Evolutionary conservation across 2,113 vertebrate species (phyloP).

Genomic region (Oryzias celebensis): DNA sequence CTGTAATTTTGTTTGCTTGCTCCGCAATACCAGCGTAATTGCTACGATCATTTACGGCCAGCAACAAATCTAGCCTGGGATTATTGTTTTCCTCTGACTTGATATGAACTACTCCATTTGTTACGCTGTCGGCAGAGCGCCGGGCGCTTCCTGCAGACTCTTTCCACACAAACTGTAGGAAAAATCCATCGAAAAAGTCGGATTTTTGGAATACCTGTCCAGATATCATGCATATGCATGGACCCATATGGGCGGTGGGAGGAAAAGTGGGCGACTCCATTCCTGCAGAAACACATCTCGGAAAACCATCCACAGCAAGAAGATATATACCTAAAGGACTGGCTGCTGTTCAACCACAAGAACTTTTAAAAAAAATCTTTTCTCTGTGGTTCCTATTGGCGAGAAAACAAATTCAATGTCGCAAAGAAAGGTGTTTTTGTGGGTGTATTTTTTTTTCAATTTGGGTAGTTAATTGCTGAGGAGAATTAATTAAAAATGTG

Average conservation of each 20-base stretch:
- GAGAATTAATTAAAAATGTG: conserved; percentile 63
- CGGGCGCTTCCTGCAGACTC: conserved; percentile 11
- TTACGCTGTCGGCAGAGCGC: conserved; percentile 15
- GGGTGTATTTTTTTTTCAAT: conserved; percentile 51
- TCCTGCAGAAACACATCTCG: conserved; percentile 51
- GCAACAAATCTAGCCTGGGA: conserved; percentile 37
- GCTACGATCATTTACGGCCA: conserved; percentile 46
- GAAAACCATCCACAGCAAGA: conserved; percentile 31
- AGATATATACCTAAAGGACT: conserved; percentile 16
- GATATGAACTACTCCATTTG: conserved; percentile 54
- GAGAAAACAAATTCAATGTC: conserved; percentile 53
- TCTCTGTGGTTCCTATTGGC: conserved; percentile 46
- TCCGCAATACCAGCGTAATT: conserved; percentile 55
- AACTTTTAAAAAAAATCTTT: conserved; percentile 34
- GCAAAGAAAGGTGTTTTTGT: conserved; percentile 55
- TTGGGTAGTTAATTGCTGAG: conserved; percentile 62
- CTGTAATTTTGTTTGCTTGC: conserved; percentile 66
- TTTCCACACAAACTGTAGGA: conserved; percentile 19
- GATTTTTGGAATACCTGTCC: conserved; percentile 55
- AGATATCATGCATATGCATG: conserved; percentile 61
- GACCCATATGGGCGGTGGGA: conserved; percentile 66
- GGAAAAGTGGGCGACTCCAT: conserved; percentile 55
- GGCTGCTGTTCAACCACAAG: conserved; percentile 24
- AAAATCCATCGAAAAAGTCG: conserved; percentile 15
- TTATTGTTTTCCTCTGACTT: conserved; percentile 58